Evolutionary conservation across 2,797 vertebrate species (phyloP), one percentile per base, ranked within the genome.

Genomic region (Dendrocincla fuliginosa): DNA sequence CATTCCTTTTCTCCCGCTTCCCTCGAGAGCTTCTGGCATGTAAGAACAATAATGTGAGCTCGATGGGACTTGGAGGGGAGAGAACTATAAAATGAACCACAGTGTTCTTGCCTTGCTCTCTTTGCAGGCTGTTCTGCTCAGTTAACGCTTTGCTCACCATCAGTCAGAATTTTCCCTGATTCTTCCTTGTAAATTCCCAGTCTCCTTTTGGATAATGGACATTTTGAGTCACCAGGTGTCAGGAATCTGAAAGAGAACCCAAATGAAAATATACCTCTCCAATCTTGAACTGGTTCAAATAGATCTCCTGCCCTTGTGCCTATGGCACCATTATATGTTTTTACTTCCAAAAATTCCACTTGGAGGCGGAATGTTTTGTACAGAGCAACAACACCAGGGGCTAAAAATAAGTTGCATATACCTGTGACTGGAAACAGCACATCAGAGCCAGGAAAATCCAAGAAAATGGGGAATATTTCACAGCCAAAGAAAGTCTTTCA

Each of bases 361-460:
- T 73, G 39, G 20, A 82, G 37, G 37, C 44, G 52, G 44, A 70
- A 84, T 84, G 30, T 90, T 91, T 84, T 47, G 32, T 53, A 65
- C 47, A 82, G 60, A 93, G 63, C 68, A 68, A 17, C 24, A 79
- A 61, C 50, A 79, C 15, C 56, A 89, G 35, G 16, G 17, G 41
- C 88, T 84, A 95, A 93, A 92, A 93, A 90, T 82, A 92, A 82
- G n/a, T 14, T 75, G 37, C 28, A 22, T 82, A 56, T 74, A 96
- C 90, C 92, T 90, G 16, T 89, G 60, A 84, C 67, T 82, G 84
- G 71, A 94, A 95, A 83, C 33, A 76, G 28, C 42, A 79, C 12
- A 92, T 35, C 17, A 84, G 20, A 33, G 82, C 81, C 67, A 95
- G 64, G 70, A 94, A 93, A 95, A 92, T 49, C 24, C 52, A 94